Base-by-base conservation (phyloP, 2,113 vertebrate species). In the Istiophorus platypterus region DNA sequence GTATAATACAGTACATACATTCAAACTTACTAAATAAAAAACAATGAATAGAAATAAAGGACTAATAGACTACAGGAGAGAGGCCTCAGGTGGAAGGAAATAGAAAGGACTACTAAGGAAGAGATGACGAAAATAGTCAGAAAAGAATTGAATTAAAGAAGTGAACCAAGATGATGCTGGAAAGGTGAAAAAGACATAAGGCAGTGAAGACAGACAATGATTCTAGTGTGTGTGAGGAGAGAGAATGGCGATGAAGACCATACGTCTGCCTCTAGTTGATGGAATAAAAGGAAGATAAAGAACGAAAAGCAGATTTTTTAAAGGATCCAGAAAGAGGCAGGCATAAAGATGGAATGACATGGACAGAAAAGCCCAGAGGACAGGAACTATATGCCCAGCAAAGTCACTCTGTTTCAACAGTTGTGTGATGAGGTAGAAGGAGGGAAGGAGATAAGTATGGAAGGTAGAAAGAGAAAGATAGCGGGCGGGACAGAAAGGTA, bases 81-180 rank as follows among this genome's bases (percentile, higher is more conserved):
- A 69, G 9, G 59, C 22, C 78, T 34, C 62, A 64, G 39, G 66
- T 74, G 41, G 56, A 72, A 76, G 80, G 76, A 74, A 61, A 1
- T 76, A 75, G 81, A 89, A 85, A 71, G 39, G 2, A 56, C 49
- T 59, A 77, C 58, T 72, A 47, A 80, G 62, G 78, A 79, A 80
- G 67, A 75, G 47, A 56, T 1, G 76, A 85, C 86, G 76, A 83
- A 87, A 86, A 78, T 42, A 73, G 68, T 73, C 76, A 76, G 71
- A 73, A 86, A 80, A 86, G 82, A 75, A 77, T 56, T 81, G 56
- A 85, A 79, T 88, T 70, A 72, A 91, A 81, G 68, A 56, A 64
- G 72, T 82, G 63, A 80, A 87, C 65, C 52, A 66, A 66, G 37
- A 70, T 47, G 63, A 79, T 27, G 64, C 22, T 4, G 49, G 45